Evolutionary conservation across 2,113 vertebrate genomes (phyloP), one percentile per base, ranked within the genome.

Genomic region (Silurus glanis): DNA sequence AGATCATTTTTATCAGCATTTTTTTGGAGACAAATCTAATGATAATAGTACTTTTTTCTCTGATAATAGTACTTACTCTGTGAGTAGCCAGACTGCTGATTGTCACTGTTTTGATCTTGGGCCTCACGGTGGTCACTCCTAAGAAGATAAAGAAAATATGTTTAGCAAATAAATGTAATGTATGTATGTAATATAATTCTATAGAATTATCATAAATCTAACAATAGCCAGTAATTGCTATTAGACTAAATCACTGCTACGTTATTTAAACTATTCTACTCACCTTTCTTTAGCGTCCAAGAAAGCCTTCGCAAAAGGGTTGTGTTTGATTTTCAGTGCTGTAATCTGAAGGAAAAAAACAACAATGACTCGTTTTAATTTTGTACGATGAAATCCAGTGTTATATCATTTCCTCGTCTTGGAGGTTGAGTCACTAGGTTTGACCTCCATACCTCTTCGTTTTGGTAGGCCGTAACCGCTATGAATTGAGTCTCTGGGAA

Each of bases 401-500:
- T 53, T 23, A 89, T 72, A 59, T 6, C 28, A 64, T 4, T 67
- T 55, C 9, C 6, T 9, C 4, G 25, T 6, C 7, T 37, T 4
- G 0, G 9, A 58, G 0, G 23, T 37, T 37, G 37, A 37, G 37
- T 37, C 37, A 25, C 76, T 16, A 23, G 0, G 1, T 25, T n/a
- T 21, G 37, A 4, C 0, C 45, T 37, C 19, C 90, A 66, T 49
- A 96, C 95, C 94, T 96, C 95, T 88, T 96, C 95, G 0, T 96
- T 96, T 90, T 96, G 95, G 86, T 96, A 96, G 0, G 95, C 95
- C 0, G 95, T 96, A 88, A 96, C 95, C 0, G 95, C 95, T 16
- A 96, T 96, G 90, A 96, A 96, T 88, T 95, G 95, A 0, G 95
- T 96, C 58, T 96, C 95, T 0, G 95, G 95, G 87, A 96, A 96